Evolutionary conservation across 2,113 vertebrate species (phyloP), one percentile per base, ranked within the genome.

Genomic region (Heptranchias perlo): DNA sequence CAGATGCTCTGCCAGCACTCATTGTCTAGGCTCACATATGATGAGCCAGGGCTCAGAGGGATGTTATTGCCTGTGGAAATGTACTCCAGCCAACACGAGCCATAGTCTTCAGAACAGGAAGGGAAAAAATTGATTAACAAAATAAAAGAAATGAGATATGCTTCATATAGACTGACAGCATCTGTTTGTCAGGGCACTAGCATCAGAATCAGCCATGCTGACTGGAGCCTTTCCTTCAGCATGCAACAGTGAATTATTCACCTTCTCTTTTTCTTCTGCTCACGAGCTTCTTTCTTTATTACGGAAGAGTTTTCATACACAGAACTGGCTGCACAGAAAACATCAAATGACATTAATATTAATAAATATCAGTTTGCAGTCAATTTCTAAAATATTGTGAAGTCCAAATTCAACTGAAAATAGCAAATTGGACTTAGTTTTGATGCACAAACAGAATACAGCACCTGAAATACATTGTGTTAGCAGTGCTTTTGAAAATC

Each of bases 321-420:
- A 69, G 44, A 69, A 69, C 28, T 95, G 44, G 44, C 94, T 73
- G 65, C 65, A 69, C 13, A 69, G 65, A 67, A 95, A 69, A 95
- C 52, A 95, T 95, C 21, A 95, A 95, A 95, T 52, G 39, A 67
- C 25, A 67, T 49, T 67, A 95, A 1, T 52, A 95, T 95, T 73
- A 94, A 49, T 95, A 95, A 31, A 28, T 47, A 35, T 69, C 65
- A 49, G 62, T 67, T 7, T 6, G 3, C 31, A 86, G 47, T 95
- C 28, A 69, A 47, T 95, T 49, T 65, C 16, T 28, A 95, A 52
- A 44, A 5, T 52, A 69, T 73, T 28, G 65, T 93, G 58, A 92
- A 0, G 16, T 64, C 35, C 44, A 95, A 31, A 31, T 69, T 95
- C 65, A 91, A 28, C 0, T 52, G 39, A 64, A 35, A 67, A 94